Conservation (phyloP, 2,113 vertebrate species). For the Empidonax traillii region DNA sequence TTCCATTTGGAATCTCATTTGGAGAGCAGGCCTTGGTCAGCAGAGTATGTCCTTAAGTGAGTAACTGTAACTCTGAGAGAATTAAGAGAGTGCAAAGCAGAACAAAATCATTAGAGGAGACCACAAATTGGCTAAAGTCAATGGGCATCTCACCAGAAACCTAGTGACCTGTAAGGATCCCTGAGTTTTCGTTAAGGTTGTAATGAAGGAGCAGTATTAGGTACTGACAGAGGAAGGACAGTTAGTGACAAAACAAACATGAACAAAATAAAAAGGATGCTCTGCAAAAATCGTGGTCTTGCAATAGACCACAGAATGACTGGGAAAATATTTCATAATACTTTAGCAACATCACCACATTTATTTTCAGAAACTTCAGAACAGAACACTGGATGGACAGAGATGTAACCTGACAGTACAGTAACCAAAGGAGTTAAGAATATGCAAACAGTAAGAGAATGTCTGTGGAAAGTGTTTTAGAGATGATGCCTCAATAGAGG, state of each 20-base stretch:
- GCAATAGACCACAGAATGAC: neutral
- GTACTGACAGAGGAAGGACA: neutral
- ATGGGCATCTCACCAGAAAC: neutral
- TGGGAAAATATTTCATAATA: neutral
- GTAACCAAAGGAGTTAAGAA: neutral
- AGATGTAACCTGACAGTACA: neutral
- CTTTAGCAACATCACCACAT: neutral
- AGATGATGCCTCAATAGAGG: slow-evolving; percentile 6
- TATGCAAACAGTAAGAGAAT: neutral
- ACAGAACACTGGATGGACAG: neutral
- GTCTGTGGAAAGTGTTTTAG: slow-evolving; percentile 40
- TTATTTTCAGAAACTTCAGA: neutral
- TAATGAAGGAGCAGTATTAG: neutral
- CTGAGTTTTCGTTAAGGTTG: neutral
- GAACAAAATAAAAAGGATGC: neutral
- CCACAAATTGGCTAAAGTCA: neutral
- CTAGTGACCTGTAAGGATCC: neutral
- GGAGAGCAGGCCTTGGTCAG: neutral
- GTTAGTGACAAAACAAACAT: neutral
- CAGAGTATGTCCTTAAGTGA: neutral
- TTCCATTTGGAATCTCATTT: neutral
- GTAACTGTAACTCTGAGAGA: neutral
- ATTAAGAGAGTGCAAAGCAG: neutral
- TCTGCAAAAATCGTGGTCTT: neutral
- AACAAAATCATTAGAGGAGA: neutral